These are phyloP conservation scores for Hirtodrosophila cameraria DNA, from an alignment of 2,888 invertebrate genomes.

Conservation along the genomic window DNA sequence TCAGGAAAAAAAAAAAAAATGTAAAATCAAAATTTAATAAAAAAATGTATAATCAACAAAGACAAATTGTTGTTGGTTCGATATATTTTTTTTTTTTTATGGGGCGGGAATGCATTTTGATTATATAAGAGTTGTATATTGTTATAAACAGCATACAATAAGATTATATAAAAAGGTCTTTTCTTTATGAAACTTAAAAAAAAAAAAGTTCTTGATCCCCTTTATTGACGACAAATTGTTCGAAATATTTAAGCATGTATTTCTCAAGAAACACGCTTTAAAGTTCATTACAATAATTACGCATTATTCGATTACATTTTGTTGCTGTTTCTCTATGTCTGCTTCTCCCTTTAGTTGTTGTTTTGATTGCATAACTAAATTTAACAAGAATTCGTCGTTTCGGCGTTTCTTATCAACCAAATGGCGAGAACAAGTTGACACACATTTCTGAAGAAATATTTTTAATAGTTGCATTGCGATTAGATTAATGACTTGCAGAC, in stretches of 20 bases:
- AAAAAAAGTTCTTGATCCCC: no score
- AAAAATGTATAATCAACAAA: slow-evolving; percentile 15
- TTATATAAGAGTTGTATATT: background rate
- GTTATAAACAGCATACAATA: background rate
- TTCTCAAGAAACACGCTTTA: no score
- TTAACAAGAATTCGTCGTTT: slow-evolving; percentile 5
- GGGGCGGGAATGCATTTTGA: slow-evolving; percentile 13
- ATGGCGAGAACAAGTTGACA: slow-evolving; percentile 38
- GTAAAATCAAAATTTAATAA: background rate
- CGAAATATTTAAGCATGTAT: no score
- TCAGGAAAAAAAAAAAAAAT: slow-evolving; percentile 22
- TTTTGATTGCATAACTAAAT: slow-evolving; percentile 5
- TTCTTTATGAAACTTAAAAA: no score
- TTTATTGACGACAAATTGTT: no score
- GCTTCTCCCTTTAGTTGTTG: background rate
- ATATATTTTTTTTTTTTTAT: background rate
- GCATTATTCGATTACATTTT: background rate
- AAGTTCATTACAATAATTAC: background rate
- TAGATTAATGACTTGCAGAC: slow-evolving; percentile 37
- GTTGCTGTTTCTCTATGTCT: background rate
- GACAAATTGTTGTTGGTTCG: slow-evolving; percentile 2
- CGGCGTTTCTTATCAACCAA: slow-evolving; percentile 27
- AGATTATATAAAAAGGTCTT: no score
- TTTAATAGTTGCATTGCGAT: slow-evolving; percentile 43
- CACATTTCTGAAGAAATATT: slow-evolving; percentile 41